Conservation (phyloP, 2,113 vertebrate genomes). For the Chionis minor region DNA sequence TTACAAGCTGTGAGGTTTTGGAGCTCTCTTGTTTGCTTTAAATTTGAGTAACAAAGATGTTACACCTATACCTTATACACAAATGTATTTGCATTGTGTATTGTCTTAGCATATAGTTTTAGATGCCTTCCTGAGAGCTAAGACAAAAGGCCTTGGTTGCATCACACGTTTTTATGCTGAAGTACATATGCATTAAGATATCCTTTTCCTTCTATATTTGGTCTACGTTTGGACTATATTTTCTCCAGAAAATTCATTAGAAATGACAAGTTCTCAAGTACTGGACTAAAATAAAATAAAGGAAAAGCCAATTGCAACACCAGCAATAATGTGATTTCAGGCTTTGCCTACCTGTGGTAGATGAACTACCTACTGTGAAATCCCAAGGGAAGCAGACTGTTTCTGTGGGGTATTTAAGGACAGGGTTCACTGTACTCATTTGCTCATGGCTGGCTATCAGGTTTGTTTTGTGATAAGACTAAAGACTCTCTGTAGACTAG, state of each 20-base stretch:
- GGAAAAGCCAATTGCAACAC: not conserved
- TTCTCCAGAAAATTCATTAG: not conserved
- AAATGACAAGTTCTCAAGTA: not conserved
- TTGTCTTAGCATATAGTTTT: not conserved
- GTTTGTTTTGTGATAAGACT: slow-evolving; percentile 58
- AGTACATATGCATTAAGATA: not conserved
- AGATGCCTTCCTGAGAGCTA: not conserved
- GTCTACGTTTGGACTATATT: not conserved
- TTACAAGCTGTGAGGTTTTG: not conserved
- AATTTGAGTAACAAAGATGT: not conserved
- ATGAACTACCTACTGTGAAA: not conserved
- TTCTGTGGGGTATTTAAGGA: not conserved
- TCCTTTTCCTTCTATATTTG: not conserved
- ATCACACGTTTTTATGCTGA: not conserved
- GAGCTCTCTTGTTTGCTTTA: not conserved
- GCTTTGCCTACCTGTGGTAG: not conserved
- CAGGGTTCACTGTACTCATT: not conserved
- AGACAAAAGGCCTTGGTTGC: not conserved
- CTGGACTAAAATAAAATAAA: not conserved
- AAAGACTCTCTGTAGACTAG: slow-evolving; percentile 6
- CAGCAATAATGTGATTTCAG: not conserved
- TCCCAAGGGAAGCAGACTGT: not conserved
- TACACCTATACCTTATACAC: not conserved
- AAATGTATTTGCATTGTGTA: not conserved
- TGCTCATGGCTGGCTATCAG: slow-evolving; percentile 5